Conservation (phyloP, 2,888 invertebrate species). For the Tridacna crocea region DNA sequence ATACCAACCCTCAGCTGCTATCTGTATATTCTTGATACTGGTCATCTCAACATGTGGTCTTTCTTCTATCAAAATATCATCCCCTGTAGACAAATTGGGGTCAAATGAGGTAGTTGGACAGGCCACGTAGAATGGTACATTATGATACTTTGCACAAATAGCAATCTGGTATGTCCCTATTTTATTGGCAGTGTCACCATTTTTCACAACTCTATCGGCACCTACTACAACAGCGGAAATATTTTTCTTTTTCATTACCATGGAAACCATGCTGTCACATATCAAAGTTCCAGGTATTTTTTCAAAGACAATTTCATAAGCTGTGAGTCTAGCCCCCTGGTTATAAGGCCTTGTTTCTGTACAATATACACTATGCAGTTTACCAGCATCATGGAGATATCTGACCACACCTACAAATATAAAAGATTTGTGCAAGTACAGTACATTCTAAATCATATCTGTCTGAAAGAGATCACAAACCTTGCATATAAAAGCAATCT, state of each 20-base stretch:
- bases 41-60: constrained; percentile 96
- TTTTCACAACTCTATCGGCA: constrained; percentile 97
- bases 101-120: constrained; percentile 96
- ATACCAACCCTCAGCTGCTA: constrained; percentile 92
- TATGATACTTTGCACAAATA: constrained; percentile 94
- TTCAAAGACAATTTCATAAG: constrained; percentile 94
- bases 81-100: constrained; percentile 90
- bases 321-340: constrained; percentile 94
- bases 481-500: no score
- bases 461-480: no score
- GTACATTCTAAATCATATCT: no score
- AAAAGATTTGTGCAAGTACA: neutral
- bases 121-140: constrained; percentile 97
- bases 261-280: constrained; percentile 97
- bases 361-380: constrained; percentile 94
- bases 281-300: constrained; percentile 94
- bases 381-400: constrained; percentile 88
- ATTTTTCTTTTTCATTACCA: constrained; percentile 92
- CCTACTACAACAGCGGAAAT: constrained; percentile 98
- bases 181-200: constrained; percentile 99
- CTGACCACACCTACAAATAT: constrained; percentile 89
- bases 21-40: constrained; percentile 92
- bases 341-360: constrained; percentile 99
- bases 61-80: constrained; percentile 96
- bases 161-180: constrained; percentile 93